Evolutionary conservation across 2,888 invertebrate genomes (phyloP), one percentile per base, ranked within the genome.

Genomic region (Aporophyla nigra): DNA sequence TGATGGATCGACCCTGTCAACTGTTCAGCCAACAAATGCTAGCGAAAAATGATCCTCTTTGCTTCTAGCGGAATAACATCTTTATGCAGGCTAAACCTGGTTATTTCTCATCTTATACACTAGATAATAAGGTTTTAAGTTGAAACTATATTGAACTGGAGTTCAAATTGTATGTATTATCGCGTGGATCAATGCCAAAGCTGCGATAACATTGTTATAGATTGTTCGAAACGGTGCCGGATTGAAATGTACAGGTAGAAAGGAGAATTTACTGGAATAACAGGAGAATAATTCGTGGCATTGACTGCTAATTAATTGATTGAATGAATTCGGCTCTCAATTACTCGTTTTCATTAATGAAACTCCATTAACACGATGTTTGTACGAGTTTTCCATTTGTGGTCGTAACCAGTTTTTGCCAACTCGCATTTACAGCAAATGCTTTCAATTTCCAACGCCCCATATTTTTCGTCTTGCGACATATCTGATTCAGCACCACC

Each of bases 1-100:
- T 94, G 93, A 94, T 93, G 88, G 91, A 93, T 94, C 85, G 91
- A 82, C 78, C 86, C 92, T 93, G 94, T 94, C 92, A 93, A 90
- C 90, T 78, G 83, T 88, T 88, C 90, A 87, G 87, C 89, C 90
- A 89, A 88, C 85, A 86, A 88, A 85, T 86, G 86, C 87, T 84
- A 74, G 90, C 90, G 92, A 93, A 94, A 94, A 94, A 94, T 93
- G 88, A 92, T 93, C 91, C 89, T 85, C 86, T 74, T 88, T 86
- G 84, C 88, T 89, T 86, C 82, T 84, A 85, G 83, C 80, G 85
- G 86, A 90, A 91, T 90, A 92, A 92, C 86, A 91, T 92, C 92
- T 93, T 93, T 93, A 94, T 94, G 90, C 90, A 87, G 87, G 85
- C 88, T 86, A 86, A 90, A 90, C 89, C 88, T 88, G 87, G 86